phyloP scores from a whole-genome alignment of 2,113 vertebrate genomes.

The Entosphenus tridentatus region DNA sequence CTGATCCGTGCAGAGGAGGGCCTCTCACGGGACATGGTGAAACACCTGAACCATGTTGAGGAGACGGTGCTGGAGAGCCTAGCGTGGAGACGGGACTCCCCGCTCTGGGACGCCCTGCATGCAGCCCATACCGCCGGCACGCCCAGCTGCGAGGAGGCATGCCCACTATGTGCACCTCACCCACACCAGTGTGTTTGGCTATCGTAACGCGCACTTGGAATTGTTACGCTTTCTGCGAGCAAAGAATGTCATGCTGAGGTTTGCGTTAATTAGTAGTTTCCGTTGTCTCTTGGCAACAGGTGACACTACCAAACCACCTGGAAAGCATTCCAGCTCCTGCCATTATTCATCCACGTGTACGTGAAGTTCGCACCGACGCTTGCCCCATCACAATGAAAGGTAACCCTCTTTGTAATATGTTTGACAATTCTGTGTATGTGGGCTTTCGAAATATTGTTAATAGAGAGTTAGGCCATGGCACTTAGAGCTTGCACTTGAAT shows the following conservation, averaged over 20 bases:
- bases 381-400: no score
- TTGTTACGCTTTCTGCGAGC: background rate
- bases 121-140: constrained; percentile 35
- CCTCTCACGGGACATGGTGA: constrained; percentile 87
- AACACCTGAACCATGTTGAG: constrained; percentile 79
- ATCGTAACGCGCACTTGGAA: background rate
- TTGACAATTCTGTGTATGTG: no score
- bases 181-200: background rate
- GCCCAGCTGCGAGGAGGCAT: constrained; percentile 79
- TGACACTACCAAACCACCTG: constrained; percentile 68
- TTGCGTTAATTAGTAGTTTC: background rate
- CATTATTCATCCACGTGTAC: constrained; percentile 76
- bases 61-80: constrained; percentile 75
- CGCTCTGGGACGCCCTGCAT: constrained; percentile 46
- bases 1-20: constrained; percentile 86
- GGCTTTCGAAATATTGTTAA: no score
- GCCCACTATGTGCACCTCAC: constrained; percentile 10
- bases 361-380: constrained; percentile 54
- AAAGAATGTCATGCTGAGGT: background rate
- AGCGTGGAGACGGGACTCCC: constrained; percentile 52
- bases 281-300: constrained; percentile 21
- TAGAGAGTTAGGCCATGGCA: no score
- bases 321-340: constrained; percentile 61
- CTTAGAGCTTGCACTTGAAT: no score
- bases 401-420: no score